These are phyloP conservation scores for Hirudinaria manillensis DNA, from an alignment of 2,888 invertebrate genomes.

Conservation along the genomic window DNA sequence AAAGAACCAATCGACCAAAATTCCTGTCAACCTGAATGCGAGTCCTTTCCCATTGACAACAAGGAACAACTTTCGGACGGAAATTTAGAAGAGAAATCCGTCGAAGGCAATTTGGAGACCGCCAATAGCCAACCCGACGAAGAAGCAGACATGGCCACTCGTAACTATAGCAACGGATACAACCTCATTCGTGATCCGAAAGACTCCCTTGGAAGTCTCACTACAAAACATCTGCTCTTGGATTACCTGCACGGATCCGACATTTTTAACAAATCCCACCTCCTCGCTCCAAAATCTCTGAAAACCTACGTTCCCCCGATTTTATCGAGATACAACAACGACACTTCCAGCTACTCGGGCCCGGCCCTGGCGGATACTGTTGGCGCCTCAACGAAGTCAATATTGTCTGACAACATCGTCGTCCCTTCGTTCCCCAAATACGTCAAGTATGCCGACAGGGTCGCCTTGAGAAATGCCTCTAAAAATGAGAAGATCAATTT, in stretches of 20 bases:
- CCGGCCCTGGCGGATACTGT: not conserved
- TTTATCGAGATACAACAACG: slow-evolving; percentile 4
- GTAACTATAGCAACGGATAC: slow-evolving; percentile 13
- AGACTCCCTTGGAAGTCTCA: not conserved
- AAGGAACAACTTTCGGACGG: too few relatives aligned
- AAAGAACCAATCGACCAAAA: too few relatives aligned
- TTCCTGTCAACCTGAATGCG: too few relatives aligned
- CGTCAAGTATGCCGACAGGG: slow-evolving; percentile 19
- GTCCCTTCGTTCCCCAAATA: slow-evolving; percentile 16
- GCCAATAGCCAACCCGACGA: not conserved
- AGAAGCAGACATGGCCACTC: slow-evolving; percentile 13
- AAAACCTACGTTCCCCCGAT: slow-evolving; percentile 20
- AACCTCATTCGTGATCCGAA: not conserved
- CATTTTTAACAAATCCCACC: slow-evolving; percentile 11
- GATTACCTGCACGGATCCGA: slow-evolving; percentile 25
- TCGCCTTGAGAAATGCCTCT: not conserved
- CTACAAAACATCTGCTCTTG: slow-evolving; percentile 24
- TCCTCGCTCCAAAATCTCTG: slow-evolving; percentile 18
- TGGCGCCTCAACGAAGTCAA: not conserved
- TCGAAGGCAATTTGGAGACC: too few relatives aligned
- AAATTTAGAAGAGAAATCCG: too few relatives aligned
- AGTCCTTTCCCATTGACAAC: too few relatives aligned
- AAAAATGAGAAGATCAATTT: not conserved
- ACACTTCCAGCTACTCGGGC: not conserved
- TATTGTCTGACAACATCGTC: slow-evolving; percentile 1